Base-by-base conservation (phyloP, 2,888 invertebrate genomes). In the Athalia circularis region DNA sequence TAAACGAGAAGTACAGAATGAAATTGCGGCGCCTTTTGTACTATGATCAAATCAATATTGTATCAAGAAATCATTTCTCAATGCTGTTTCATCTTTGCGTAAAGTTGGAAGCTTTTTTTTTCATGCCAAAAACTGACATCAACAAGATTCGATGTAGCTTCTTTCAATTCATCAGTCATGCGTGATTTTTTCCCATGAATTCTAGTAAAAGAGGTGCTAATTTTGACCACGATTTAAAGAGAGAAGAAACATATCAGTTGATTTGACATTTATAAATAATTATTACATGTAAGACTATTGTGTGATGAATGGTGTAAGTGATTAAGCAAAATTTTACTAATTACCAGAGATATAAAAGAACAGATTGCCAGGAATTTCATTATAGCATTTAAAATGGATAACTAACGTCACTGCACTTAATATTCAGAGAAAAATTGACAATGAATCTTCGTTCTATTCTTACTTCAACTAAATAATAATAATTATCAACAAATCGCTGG, bases 201-300 rank as follows among this genome's bases (percentile, higher is more conserved):
- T 47, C 45, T 8, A 7, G 47, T 65, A 15, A 48, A 65, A 13
- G 62, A 75, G 50, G 5, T 50, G 5, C 4, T 15, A 45, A 6
- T 29, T 75, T 62, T 15, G 75, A n/a, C 75, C 8, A 52, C 50
- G 62, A 15, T n/a, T 29, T 0, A 29, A 29, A 29, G 13, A 72
- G 57, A 59, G 59, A 43, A 68, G 3, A 3, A 75, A 75, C 75
- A 75, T 75, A 75, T 75, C 75, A 75, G 48, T 75, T 75, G 15
- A 64, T 43, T 75, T 50, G 75, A 62, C 75, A 72, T 72, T 72
- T 59, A 59, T 62, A 47, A 48, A 47, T 5, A 8, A 72, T 59
- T 45, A 15, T 11, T 47, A 47, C 9, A 9, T 6, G 3, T 5
- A 64, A 68, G 43, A 29, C 43, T 11, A 54, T 68, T 9, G 54